These are phyloP conservation scores for Melanitta fusca DNA, from an alignment of 2,797 vertebrate species.

Conservation along the genomic window DNA sequence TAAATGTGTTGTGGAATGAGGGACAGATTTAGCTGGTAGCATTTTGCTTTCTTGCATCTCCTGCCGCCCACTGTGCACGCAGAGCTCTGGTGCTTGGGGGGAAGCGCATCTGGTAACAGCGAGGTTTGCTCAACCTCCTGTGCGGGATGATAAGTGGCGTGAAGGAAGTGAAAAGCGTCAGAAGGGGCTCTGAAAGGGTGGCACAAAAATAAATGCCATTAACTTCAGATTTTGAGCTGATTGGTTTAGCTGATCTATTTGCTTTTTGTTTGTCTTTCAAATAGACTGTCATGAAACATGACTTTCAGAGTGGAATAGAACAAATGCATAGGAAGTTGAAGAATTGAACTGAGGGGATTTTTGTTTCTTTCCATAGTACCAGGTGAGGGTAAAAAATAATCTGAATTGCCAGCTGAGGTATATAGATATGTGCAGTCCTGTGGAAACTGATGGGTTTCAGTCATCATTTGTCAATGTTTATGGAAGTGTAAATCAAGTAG, in stretches of 20 bases:
- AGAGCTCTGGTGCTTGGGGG: rapidly evolving
- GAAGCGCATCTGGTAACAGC: rapidly evolving
- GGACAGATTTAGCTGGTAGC: background rate
- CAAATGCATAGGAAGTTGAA: background rate
- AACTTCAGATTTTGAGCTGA: background rate
- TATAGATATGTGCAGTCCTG: background rate
- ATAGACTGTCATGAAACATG: background rate
- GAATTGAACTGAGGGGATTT: background rate
- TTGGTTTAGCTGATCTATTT: background rate
- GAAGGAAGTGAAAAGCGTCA: background rate
- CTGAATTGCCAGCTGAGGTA: background rate
- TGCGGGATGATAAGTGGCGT: background rate
- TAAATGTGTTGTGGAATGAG: background rate
- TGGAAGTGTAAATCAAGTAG: background rate
- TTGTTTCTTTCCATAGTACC: background rate
- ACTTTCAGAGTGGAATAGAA: background rate
- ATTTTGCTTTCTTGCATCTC: background rate
- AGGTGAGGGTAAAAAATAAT: background rate
- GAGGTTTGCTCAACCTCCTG: background rate
- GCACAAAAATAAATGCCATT: background rate
- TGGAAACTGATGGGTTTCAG: background rate
- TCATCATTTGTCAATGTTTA: background rate
- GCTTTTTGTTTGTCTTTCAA: background rate
- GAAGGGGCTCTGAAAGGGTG: background rate
- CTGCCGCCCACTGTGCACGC: rapidly evolving